Conservation (phyloP, 2,888 invertebrate species). For the Spodoptera picta region DNA sequence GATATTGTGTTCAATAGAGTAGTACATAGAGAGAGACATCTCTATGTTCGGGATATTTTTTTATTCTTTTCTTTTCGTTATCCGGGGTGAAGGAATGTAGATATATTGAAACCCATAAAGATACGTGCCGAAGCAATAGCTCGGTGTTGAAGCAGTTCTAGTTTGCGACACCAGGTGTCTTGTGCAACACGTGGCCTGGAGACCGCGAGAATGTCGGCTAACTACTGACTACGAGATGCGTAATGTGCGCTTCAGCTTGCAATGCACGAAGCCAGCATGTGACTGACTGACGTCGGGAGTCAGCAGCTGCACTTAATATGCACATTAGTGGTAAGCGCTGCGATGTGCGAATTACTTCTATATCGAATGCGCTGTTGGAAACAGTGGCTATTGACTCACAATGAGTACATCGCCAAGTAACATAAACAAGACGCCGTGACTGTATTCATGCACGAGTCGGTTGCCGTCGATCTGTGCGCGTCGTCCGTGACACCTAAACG, state of each 20-base stretch:
- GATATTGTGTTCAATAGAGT: background rate
- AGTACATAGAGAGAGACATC: constrained; percentile 8
- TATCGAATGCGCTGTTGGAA: constrained; percentile 63
- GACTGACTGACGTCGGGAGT: constrained; percentile 14
- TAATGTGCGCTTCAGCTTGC: constrained; percentile 43
- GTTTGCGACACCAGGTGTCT: constrained; percentile 46
- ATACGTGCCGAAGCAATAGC: constrained; percentile 19
- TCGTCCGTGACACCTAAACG: constrained; percentile 87
- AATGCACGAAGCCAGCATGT: constrained; percentile 38
- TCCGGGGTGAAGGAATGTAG: constrained; percentile 17
- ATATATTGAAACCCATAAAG: constrained; percentile 6
- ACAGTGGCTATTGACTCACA: constrained; percentile 71
- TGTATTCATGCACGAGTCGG: constrained; percentile 72
- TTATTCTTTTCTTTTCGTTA: background rate
- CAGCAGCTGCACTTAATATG: constrained; percentile 28
- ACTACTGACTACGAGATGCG: constrained; percentile 33
- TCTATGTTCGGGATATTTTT: no score
- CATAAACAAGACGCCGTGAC: constrained; percentile 75
- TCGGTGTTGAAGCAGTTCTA: constrained; percentile 20
- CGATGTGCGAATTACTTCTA: constrained; percentile 55
- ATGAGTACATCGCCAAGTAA: constrained; percentile 71
- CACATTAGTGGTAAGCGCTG: constrained; percentile 34
- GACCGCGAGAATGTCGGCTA: constrained; percentile 34
- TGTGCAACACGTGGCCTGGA: constrained; percentile 46
- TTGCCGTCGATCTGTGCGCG: constrained; percentile 68